These are phyloP conservation scores for Acanthopleura granulata DNA, from an alignment of 2,888 invertebrate genomes.

Conservation along the genomic window DNA sequence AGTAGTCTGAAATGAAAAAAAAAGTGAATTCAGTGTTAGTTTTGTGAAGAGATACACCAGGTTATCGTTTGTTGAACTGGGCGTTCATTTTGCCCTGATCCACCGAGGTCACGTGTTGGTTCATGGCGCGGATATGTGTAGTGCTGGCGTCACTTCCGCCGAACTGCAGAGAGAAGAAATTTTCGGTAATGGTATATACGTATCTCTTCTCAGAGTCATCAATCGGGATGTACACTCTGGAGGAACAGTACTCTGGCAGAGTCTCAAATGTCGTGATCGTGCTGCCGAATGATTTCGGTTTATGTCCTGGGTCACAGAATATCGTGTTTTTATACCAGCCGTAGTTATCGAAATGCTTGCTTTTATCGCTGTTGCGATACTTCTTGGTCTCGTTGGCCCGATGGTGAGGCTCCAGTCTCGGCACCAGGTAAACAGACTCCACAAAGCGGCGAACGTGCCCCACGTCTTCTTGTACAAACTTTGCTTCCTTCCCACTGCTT, in stretches of 20 bases:
- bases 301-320: not conserved
- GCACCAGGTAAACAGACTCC: not conserved
- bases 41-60: not conserved
- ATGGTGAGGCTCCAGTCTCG: conserved; percentile 9
- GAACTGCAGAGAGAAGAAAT: not conserved
- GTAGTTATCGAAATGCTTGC: not conserved
- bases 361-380: conserved; percentile 1
- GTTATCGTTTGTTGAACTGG: not conserved
- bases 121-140: not conserved
- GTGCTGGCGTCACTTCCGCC: conserved; percentile 11
- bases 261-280: conserved; percentile 2
- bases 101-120: conserved; percentile 17
- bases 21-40: not conserved
- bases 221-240: not conserved
- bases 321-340: conserved; percentile 14
- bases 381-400: not conserved
- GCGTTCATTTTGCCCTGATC: not conserved
- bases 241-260: conserved; percentile 1
- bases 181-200: conserved; percentile 4
- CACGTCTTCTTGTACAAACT: conserved; percentile 6
- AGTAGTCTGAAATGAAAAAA: no score
- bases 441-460: not conserved
- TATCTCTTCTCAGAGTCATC: conserved; percentile 9
- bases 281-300: not conserved
- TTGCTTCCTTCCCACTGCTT: not conserved